Percentiles rank a stretch among this genome's conserved stretches.
phyloP scores from a whole-genome alignment of 2,797 vertebrate genomes.

The Limnodromus scolopaceus region DNA sequence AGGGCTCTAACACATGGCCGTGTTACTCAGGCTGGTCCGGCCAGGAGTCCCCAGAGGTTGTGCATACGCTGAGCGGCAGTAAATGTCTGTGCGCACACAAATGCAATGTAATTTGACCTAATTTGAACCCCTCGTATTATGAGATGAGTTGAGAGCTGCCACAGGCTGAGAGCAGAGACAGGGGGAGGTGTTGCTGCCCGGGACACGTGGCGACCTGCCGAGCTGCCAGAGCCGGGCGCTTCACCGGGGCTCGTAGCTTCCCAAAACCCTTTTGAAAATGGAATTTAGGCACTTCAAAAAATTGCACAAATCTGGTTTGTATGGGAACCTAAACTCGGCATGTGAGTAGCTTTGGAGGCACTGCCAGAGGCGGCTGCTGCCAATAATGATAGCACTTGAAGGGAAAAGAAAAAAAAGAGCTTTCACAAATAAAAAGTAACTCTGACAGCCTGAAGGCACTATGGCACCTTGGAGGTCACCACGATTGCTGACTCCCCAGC shows the following conservation, averaged over 20 bases:
- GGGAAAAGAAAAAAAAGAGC: not conserved
- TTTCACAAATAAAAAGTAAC: not conserved
- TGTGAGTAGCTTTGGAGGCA: not conserved
- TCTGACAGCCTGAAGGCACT: not conserved
- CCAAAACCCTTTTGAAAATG: not conserved
- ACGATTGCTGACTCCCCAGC: not conserved
- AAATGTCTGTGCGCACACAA: not conserved
- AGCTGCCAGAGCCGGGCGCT: not conserved
- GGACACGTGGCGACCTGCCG: not conserved
- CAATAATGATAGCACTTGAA: not conserved
- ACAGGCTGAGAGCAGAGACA: not conserved
- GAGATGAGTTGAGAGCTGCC: constrained; percentile 7
- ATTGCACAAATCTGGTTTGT: not conserved
- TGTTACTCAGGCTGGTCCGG: not conserved
- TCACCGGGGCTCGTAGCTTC: not conserved
- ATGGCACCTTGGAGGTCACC: not conserved
- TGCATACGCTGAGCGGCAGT: not conserved
- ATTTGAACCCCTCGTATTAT: not conserved
- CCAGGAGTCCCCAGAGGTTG: not conserved
- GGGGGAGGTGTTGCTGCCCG: not conserved
- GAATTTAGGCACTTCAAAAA: not conserved
- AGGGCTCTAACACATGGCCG: not conserved
- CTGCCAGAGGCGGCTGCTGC: not conserved
- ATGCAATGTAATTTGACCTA: not conserved
- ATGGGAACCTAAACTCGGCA: not conserved